phyloP scores from a whole-genome alignment of 2,113 vertebrate genomes.

The Microcebus lehilahytsara region DNA sequence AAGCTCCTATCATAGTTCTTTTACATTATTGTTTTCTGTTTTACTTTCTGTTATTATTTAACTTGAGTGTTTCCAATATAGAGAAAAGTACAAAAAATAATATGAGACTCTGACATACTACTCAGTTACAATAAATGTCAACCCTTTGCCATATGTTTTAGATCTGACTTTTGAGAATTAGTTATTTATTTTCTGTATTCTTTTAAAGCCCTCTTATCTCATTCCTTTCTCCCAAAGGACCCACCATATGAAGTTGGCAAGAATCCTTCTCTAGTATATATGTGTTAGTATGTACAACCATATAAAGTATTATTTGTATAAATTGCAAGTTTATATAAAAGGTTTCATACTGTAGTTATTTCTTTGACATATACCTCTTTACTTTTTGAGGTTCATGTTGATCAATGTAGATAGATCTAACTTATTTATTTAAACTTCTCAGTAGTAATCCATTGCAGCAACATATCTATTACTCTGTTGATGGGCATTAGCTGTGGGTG shows the following conservation, averaged over 20 bases:
- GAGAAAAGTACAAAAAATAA: not conserved
- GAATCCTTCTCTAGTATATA: not conserved
- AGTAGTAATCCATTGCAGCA: not conserved
- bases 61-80: not conserved
- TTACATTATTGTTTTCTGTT: not conserved
- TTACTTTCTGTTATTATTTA: not conserved
- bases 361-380: not conserved
- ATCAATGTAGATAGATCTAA: not conserved
- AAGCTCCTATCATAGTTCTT: not conserved
- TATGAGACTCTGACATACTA: not conserved
- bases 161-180: conserved; percentile 1
- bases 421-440: not conserved
- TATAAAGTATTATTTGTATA: not conserved
- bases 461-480: not conserved
- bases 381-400: not conserved
- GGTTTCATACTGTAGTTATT: not conserved
- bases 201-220: not conserved
- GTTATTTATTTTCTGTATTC: not conserved
- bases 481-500: not conserved
- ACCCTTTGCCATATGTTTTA: not conserved
- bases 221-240: not conserved
- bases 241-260: not conserved
- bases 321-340: not conserved
- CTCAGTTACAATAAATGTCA: not conserved
- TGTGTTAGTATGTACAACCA: not conserved